These are phyloP conservation scores for Miichthys miiuy DNA, from an alignment of 2,797 vertebrate genomes.

Conservation along the genomic window DNA sequence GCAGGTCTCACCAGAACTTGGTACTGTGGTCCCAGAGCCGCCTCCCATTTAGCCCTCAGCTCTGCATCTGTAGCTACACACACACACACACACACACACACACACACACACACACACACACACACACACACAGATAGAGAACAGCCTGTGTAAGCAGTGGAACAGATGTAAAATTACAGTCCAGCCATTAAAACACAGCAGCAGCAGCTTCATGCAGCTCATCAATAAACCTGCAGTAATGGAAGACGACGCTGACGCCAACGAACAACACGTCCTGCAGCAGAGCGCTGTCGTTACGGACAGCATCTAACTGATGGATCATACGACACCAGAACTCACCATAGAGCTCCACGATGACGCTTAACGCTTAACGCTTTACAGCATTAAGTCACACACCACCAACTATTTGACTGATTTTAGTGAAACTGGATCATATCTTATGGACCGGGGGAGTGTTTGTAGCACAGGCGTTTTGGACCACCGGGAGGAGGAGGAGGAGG, in stretches of 20 bases:
- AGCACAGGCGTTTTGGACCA: too few relatives aligned
- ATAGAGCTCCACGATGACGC: too few relatives aligned
- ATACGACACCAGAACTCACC: too few relatives aligned
- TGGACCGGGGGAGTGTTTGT: too few relatives aligned
- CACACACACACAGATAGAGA: constrained; percentile 19
- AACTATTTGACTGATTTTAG: too few relatives aligned
- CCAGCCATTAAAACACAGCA: constrained; percentile 34
- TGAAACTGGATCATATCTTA: too few relatives aligned
- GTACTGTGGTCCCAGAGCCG: constrained; percentile 91
- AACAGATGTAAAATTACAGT: constrained; percentile 43
- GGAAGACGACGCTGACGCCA: neutral
- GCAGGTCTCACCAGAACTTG: constrained; percentile 91
- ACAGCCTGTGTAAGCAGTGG: constrained; percentile 22
- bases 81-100: constrained; percentile 25
- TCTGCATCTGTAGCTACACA: constrained; percentile 67
- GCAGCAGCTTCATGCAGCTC: constrained; percentile 23
- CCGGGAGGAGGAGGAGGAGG: too few relatives aligned
- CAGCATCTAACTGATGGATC: too few relatives aligned
- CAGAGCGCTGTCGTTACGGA: too few relatives aligned
- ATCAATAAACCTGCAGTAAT: constrained; percentile 1
- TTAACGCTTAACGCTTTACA: too few relatives aligned
- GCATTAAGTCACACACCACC: too few relatives aligned
- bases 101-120: constrained; percentile 9
- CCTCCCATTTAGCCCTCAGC: constrained; percentile 92
- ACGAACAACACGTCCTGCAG: neutral